Evolutionary conservation across 2,888 invertebrate species (phyloP), one percentile per base, ranked within the genome.

Genomic region (Lochmaea crataegi): DNA sequence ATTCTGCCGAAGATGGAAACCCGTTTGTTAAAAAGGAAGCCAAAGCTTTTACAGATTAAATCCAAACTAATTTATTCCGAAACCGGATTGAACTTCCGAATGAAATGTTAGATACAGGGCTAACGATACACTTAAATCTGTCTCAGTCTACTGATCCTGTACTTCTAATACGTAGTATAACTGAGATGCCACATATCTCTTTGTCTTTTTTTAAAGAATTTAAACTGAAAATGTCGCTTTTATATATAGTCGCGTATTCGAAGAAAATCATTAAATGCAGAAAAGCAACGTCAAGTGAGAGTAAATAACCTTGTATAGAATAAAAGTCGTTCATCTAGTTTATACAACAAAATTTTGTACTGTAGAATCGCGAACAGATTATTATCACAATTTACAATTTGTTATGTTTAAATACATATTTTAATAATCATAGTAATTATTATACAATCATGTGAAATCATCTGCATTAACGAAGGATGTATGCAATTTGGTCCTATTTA

Each of bases 101-200:
- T 81, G 79, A 83, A 84, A 84, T 83, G 79, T 79, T 80, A 78
- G 79, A 80, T 84, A 84, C 78, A 81, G 77, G 75, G 80, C 82
- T 85, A 85, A 85, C 84, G 84, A 85, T 81, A 82, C 80, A 81
- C 82, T 83, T 85, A 85, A 84, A 84, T 85, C 83, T 82, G 80
- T 81, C 82, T 80, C 76, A 78, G 75, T 76, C 77, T 79, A 77
- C 80, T 77, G 61, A 48, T 67, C 57, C 63, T 63, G 32, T 48
- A 42, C 41, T 68, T 63, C 70, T 77, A 80, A 82, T 80, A 80
- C 80, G 80, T 81, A 81, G n/a, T 81, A 81, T 42, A 42, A 80
- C 63, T 45, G 41, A 56, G 53, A 63, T 63, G 38, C 69, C 69
- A 48, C 68, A 79, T 79, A 72, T 63, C 69, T 74, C 73, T 67